These are phyloP conservation scores for Agriopis marginaria DNA, from an alignment of 2,888 invertebrate species.

Conservation along the genomic window DNA sequence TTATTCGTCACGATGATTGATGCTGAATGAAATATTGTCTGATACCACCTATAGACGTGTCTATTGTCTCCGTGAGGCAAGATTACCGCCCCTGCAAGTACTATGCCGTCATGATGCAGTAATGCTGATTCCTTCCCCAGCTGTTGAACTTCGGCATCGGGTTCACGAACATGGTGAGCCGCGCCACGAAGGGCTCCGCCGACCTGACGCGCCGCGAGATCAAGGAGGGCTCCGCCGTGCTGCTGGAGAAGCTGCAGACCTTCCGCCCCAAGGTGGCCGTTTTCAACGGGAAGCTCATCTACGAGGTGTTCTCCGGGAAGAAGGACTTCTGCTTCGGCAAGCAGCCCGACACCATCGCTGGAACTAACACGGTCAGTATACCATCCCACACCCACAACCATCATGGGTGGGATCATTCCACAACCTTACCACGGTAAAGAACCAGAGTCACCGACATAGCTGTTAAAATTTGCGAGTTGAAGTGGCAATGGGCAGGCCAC, in stretches of 20 bases:
- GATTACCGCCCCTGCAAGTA: too few species aligned
- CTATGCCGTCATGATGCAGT: too few species aligned
- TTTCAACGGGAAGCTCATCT: constrained; percentile 99
- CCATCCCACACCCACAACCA: too few species aligned
- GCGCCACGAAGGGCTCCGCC: constrained; percentile 98
- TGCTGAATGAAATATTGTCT: too few species aligned
- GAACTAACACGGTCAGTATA: constrained; percentile 95
- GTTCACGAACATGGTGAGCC: constrained; percentile 98
- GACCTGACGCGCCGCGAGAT: constrained; percentile 97
- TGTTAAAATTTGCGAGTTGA: too few species aligned
- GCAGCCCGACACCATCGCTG: constrained; percentile 96
- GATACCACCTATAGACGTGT: too few species aligned
- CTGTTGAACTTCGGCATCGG: constrained; percentile 97
- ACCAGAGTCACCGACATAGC: too few species aligned
- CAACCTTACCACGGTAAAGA: too few species aligned
- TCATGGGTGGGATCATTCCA: too few species aligned
- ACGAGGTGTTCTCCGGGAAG: constrained; percentile 98
- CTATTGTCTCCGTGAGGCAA: too few species aligned
- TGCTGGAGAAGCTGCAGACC: constrained; percentile 95
- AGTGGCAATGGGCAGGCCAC: too few species aligned
- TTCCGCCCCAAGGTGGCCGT: constrained; percentile 98
- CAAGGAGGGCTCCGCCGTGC: constrained; percentile 95
- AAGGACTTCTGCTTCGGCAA: constrained; percentile 99
- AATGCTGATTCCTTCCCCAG: constrained; percentile 51
- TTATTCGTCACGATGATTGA: too few species aligned